Base-by-base conservation (phyloP, 2,888 invertebrate genomes). In the Pammene fasciana region DNA sequence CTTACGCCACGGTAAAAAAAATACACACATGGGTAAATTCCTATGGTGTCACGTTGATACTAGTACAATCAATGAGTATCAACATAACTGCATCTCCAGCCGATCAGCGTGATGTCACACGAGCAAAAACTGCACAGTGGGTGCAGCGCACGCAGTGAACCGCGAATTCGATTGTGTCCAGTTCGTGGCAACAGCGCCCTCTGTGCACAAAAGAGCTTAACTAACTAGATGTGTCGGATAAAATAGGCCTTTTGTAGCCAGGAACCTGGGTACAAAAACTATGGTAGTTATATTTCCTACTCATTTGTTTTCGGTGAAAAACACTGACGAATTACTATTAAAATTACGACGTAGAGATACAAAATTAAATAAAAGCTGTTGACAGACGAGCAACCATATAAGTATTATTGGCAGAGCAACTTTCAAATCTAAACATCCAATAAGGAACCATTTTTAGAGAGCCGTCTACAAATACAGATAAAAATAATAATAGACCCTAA, bases 111-210 rank as follows among this genome's bases (percentile, higher is more conserved):
- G 61, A 48, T n/a, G n/a, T 36, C 50, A 61, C 18, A 13, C 46
- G 14, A 34, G 41, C 50, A 62, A 57, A 56, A 68, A 64, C n/a
- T 68, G 68, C 68, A 68, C 54, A 36, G 50, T 62, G 68, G 60
- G 67, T 54, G 67, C 62, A 62, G 68, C 48, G 10, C 26, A 26
- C 38, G 52, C 56, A 41, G 62, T 41, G 68, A n/a, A 50, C 56
- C 68, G 67, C 34, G 56, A 34, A 46, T 50, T 50, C 48, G 10
- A 64, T 68, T 68, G 68, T 68, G 14, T 26, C 48, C 13, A 38
- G 14, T 38, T 10, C 38, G 38, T 38, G 38, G 38, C 6, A 38
- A 52, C 50, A 50, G 18, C 48, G 16, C 16, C 50, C 41, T 16
- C 57, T 57, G 41, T 43, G 41, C 50, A 9, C 18, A 50, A 13